Evolutionary conservation across 2,797 vertebrate genomes (phyloP), one percentile per base, ranked within the genome.

Genomic region (Mormyrus hasselquistii): DNA sequence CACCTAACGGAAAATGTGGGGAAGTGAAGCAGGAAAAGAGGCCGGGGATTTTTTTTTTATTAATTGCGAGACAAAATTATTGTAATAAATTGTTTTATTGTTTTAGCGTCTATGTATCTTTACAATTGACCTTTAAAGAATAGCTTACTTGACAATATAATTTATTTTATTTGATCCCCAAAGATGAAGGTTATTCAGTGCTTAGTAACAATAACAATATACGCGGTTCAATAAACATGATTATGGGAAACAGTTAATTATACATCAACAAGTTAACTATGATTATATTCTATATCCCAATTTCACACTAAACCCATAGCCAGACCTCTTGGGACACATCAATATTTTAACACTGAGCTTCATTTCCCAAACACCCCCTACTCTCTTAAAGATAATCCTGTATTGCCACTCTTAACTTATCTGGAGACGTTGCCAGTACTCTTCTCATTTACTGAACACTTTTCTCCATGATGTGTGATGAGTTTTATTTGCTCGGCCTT

Each of bases 221-320:
- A 83, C 44, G 22, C 22, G 83, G 50, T 53, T 53, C 49, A 86
- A 53, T 84, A 34, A 25, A 53, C 47, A 86, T 86, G 22, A 29
- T 53, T 53, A 55, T 50, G 52, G 34, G 22, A 53, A 57, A 10
- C 52, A 41, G 50, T 86, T 57, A 57, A 55, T 86, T 53, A 57
- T n/a, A 53, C 44, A 50, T 4, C n/a, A 53, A 53, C n/a, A 34
- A 53, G n/a, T 53, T 85, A 50, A 52, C 83, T 85, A 25, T 53
- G 49, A 22, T 53, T 25, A 49, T 52, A 85, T 52, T 29, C 50
- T 86, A 53, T 38, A 38, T 73, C 65, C 29, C 12, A 86, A 57
- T 86, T 86, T 10, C 84, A 86, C 49, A 55, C 22, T 55, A 86
- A 86, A 86, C 12, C 84, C 84, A n/a, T 9, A n/a, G 52, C 25